Base-by-base conservation (phyloP, 2,888 invertebrate species). In the Eupithecia subumbrata region DNA sequence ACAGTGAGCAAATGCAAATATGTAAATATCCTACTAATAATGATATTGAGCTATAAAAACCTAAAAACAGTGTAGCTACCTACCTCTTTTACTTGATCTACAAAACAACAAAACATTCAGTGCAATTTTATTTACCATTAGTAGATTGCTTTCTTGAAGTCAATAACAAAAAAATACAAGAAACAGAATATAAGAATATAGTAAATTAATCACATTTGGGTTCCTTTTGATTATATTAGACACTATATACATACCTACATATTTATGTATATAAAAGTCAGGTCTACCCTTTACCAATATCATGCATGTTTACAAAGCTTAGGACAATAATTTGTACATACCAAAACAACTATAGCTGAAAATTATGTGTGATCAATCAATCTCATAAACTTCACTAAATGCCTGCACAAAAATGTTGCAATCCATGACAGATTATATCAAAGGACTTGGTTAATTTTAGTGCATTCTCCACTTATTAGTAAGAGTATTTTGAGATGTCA, bases 1-100 rank as follows among this genome's bases (percentile, higher is more conserved):
- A 86, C 81, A 84, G 84, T 91, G 89, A 92, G 90, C 91, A 92
- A 92, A 91, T 91, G 90, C 90, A 90, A 88, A 85, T 77, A 87
- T 88, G 89, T 91, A 90, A 87, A 87, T 85, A 12, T 14, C 12
- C 60, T 60, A 56, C 12, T 82, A 75, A 86, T 56, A 60, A 60
- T 82, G 76, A 86, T 79, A 85, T 88, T 90, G 87, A 90, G 88
- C 89, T 78, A 84, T 80, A 82, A 80, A 80, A 78, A 79, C 34
- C 18, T 64, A 64, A 30, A 34, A 64, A 25, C 16, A 64, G 5
- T 18, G 30, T 30, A 18, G 63, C 30, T 63, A 63, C 16, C 34
- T 56, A 56, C 34, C 34, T 18, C 16, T 16, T 63, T 63, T 14
- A 63, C 25, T 64, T 64, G 34, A 64, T 34, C 64, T 64, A 34